These are phyloP conservation scores for Archivesica marissinica DNA, from an alignment of 1,140 invertebrate genomes.

Conservation along the genomic window DNA sequence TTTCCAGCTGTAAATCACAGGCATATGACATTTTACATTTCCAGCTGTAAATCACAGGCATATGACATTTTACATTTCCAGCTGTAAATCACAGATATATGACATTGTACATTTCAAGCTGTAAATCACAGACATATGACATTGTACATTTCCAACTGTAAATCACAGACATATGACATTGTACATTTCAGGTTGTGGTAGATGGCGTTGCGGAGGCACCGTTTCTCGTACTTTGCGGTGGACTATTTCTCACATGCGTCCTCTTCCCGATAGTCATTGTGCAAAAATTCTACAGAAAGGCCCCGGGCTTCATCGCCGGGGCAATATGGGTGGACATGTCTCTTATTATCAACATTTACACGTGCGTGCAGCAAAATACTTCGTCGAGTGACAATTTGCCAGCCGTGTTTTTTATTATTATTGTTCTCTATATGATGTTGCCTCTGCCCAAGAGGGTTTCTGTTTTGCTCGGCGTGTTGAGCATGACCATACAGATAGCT, in stretches of 20 bases:
- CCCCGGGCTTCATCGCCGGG: constrained; percentile 1
- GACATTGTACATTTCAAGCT: too few relatives aligned
- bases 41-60: too few relatives aligned
- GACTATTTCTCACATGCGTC: background rate
- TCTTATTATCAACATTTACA: constrained; percentile 70
- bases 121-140: too few relatives aligned
- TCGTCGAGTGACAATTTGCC: constrained; percentile 68
- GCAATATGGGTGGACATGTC: constrained; percentile 52
- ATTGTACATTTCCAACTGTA: too few relatives aligned
- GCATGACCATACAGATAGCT: constrained; percentile 68
- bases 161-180: too few relatives aligned
- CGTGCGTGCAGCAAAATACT: constrained; percentile 56
- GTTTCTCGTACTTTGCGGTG: constrained; percentile 42
- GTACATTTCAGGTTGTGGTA: constrained; percentile 47
- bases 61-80: too few relatives aligned
- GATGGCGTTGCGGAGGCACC: background rate
- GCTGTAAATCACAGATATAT: too few relatives aligned
- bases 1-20: too few relatives aligned
- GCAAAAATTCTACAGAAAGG: constrained; percentile 24
- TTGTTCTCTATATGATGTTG: constrained; percentile 77
- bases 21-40: too few relatives aligned
- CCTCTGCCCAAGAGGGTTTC: constrained; percentile 76
- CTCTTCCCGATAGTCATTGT: constrained; percentile 33
- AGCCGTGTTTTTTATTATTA: constrained; percentile 72
- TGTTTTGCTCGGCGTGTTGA: constrained; percentile 66